A percentile compares a stretch with the other conserved stretches of the same genome.
Evolutionary conservation across 2,888 invertebrate genomes (phyloP).

Genomic region (Nemotelus pantherinus): DNA sequence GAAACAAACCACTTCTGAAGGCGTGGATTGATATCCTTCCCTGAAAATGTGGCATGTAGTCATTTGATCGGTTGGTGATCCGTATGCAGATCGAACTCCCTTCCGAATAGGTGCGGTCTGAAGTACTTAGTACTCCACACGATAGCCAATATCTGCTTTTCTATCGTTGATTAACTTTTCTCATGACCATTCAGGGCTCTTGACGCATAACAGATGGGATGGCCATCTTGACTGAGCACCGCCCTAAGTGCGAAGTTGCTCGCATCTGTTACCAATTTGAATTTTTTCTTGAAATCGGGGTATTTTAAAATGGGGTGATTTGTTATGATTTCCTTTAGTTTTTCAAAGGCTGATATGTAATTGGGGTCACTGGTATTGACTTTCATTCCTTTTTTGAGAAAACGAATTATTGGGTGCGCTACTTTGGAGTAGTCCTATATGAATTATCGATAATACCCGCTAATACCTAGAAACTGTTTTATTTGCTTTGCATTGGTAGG

Average conservation of each 20-base stretch:
- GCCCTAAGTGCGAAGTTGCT: slow-evolving; percentile 51
- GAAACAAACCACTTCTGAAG: too few species aligned
- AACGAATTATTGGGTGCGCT: too few species aligned
- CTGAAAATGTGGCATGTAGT: too few species aligned
- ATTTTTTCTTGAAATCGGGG: slow-evolving; percentile 50
- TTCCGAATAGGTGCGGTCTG: too few species aligned
- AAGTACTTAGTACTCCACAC: too few species aligned
- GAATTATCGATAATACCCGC: background rate
- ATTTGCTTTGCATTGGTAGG: too few species aligned
- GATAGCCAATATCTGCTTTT: slow-evolving; percentile 49
- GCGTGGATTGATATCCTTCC: too few species aligned
- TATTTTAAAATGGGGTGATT: slow-evolving; percentile 14
- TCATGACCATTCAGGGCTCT: slow-evolving; percentile 48
- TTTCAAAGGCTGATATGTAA: background rate
- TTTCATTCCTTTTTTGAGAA: background rate
- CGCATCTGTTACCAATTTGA: slow-evolving; percentile 49
- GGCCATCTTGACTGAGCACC: slow-evolving; percentile 52
- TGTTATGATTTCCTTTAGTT: too few species aligned
- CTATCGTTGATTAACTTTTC: slow-evolving; percentile 54
- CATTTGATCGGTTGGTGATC: too few species aligned
- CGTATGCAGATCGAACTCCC: too few species aligned
- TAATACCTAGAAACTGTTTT: background rate
- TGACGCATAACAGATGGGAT: slow-evolving; percentile 54
- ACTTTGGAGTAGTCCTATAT: background rate
- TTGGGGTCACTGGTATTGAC: slow-evolving; percentile 6